These are phyloP conservation scores for Cyanoderma ruficeps DNA, from an alignment of 2,113 vertebrate genomes.

Conservation along the genomic window DNA sequence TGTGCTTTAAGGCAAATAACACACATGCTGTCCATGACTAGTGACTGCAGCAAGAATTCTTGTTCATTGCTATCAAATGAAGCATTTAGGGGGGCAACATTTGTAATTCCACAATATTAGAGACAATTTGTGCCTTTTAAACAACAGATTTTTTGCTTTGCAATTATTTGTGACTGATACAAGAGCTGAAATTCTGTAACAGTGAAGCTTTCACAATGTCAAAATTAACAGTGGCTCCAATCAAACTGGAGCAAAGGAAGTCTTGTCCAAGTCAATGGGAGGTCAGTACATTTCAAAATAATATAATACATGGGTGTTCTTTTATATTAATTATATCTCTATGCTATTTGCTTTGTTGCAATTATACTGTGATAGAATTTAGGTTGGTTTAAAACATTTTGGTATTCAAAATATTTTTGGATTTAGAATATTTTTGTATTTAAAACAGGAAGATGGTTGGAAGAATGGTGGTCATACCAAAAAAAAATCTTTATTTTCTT, in stretches of 20 bases:
- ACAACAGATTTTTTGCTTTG: neutral
- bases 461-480: neutral
- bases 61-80: neutral
- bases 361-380: neutral
- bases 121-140: neutral
- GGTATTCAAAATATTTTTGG: neutral
- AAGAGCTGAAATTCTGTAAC: neutral
- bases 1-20: neutral
- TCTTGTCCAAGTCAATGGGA: neutral
- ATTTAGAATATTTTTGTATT: neutral
- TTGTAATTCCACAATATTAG: neutral
- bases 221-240: neutral
- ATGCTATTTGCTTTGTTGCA: neutral
- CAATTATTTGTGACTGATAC: neutral
- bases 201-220: neutral
- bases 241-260: neutral
- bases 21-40: neutral
- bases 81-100: neutral
- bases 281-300: neutral
- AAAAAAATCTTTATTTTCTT: neutral
- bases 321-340: neutral
- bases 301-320: neutral
- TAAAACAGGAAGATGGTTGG: neutral
- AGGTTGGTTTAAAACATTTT: neutral
- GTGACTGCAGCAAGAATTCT: neutral